Evolutionary conservation across 92 coral and sea anemone species (phyloP), one percentile per base, ranked within the genome.

Genomic region (Bergia sp.): DNA sequence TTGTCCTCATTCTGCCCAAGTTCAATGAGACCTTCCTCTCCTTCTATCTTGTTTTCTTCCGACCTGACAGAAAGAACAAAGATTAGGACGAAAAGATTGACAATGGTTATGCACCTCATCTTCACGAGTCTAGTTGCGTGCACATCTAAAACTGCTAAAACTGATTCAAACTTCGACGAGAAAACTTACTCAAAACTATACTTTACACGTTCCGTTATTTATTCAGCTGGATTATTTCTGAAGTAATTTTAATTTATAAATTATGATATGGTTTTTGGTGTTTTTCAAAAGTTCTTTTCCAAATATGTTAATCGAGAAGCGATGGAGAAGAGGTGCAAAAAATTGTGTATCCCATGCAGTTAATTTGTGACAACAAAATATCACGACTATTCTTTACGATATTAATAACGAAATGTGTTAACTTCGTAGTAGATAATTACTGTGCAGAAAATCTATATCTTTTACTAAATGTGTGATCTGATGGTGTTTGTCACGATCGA

Each of bases 1-100:
- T 5, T 20, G 23, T 61, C 69, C 69, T 18, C 69, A 61, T 0
- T 61, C 7, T 61, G 29, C 12, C 18, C 78, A 73, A 73, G 45
- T 41, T 73, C 45, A 38, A 16, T 5, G 43, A 73, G 21, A 12
- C 20, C 74, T 20, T 38, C 39, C 10, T 73, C 78, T 73, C 39
- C 78, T 73, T 36, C 43, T 73, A 38, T 73, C 43, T 73, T 73
- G 42, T 39, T 74, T 37, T 74, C 78, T 74, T 74, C 78, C 13
- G 43, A 74, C 78, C 16, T 74, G 45, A 74, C 43, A 39, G 78
- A 74, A 39, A 38, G 47, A 2, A 37, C 78, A 13, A 74, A 74
- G 43, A 74, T 74, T 18, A 74, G 78, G 21, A 74, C 44, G 39
- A 74, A 18, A 37, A 74, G 47, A 74, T 47, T 9, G 78, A 74